Conservation (phyloP, 2,113 vertebrate genomes). For the Heterotis niloticus region DNA sequence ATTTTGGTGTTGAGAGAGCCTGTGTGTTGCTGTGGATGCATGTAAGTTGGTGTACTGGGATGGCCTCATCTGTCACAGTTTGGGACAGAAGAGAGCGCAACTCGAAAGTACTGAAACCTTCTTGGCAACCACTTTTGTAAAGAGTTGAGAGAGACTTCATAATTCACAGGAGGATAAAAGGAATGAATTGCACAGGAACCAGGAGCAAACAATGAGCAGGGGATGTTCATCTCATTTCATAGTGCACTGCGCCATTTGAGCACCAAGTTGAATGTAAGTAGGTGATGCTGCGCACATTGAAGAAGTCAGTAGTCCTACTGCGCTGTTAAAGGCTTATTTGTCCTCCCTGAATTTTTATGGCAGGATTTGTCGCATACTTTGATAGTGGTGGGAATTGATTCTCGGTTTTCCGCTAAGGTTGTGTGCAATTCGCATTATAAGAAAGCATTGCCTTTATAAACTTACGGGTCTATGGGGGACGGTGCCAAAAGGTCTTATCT, state of each 20-base stretch:
- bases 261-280: not conserved
- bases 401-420: not conserved
- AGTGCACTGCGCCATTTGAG: not conserved
- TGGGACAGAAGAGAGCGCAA: not conserved
- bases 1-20: too few relatives aligned
- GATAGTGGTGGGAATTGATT: not conserved
- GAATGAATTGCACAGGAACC: not conserved
- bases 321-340: not conserved
- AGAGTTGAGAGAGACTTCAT: conserved; percentile 2
- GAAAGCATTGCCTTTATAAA: conserved; percentile 13
- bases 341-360: conserved; percentile 12
- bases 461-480: not conserved
- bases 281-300: not conserved
- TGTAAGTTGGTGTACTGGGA: too few relatives aligned
- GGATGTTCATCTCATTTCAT: not conserved
- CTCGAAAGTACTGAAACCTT: not conserved
- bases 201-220: conserved; percentile 4
- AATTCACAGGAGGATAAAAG: conserved; percentile 3
- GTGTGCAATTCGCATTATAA: not conserved
- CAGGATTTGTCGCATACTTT: not conserved
- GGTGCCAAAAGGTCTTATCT: not conserved
- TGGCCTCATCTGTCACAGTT: not conserved
- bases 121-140: not conserved
- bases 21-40: too few relatives aligned
- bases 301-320: not conserved